Percentiles rank a stretch among this genome's conserved stretches.
Evolutionary conservation across 1,140 invertebrate species (phyloP).

Genomic region (Zaprionus vittiger): DNA sequence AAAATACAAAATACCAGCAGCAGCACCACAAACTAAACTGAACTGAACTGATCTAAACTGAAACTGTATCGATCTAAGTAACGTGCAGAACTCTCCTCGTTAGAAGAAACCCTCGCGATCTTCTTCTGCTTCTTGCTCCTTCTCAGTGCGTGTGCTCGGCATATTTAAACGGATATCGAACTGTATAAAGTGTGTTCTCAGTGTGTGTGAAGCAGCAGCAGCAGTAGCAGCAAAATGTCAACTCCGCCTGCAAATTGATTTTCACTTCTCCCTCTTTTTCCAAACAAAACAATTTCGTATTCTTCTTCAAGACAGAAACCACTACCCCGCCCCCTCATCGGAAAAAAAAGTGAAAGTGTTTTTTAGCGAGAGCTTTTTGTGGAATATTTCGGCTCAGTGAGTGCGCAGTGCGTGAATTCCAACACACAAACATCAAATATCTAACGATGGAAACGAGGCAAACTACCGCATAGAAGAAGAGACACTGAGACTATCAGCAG

Average conservation of each 20-base stretch:
- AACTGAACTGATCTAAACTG: slow-evolving; percentile 8
- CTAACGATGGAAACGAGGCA: slow-evolving; percentile 70
- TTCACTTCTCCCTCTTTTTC: slow-evolving; percentile 2
- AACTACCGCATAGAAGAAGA: slow-evolving; percentile 49
- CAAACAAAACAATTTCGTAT: slow-evolving; percentile 59
- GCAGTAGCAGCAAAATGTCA: background rate
- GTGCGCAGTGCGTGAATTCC: slow-evolving; percentile 74
- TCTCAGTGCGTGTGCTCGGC: background rate
- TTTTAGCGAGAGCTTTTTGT: slow-evolving; percentile 15
- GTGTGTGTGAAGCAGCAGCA: background rate
- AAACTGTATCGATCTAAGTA: background rate
- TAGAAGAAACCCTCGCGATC: background rate
- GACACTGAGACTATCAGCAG: slow-evolving; percentile 19
- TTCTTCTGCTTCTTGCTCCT: background rate
- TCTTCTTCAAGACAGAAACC: slow-evolving; percentile 56
- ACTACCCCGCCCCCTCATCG: too few relatives aligned
- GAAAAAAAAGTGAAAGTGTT: slow-evolving; percentile 72
- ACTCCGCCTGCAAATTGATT: slow-evolving; percentile 49
- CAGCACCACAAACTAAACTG: slow-evolving; percentile 12
- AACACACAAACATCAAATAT: slow-evolving; percentile 23
- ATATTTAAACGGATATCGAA: background rate
- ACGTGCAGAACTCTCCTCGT: background rate
- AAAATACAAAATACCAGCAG: background rate
- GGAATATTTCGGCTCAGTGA: slow-evolving; percentile 45
- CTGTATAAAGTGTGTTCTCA: background rate